A percentile compares a stretch with the other conserved stretches of the same genome.
These are phyloP conservation scores for Agelaius tricolor DNA, from an alignment of 2,113 vertebrate species.

Conservation along the genomic window DNA sequence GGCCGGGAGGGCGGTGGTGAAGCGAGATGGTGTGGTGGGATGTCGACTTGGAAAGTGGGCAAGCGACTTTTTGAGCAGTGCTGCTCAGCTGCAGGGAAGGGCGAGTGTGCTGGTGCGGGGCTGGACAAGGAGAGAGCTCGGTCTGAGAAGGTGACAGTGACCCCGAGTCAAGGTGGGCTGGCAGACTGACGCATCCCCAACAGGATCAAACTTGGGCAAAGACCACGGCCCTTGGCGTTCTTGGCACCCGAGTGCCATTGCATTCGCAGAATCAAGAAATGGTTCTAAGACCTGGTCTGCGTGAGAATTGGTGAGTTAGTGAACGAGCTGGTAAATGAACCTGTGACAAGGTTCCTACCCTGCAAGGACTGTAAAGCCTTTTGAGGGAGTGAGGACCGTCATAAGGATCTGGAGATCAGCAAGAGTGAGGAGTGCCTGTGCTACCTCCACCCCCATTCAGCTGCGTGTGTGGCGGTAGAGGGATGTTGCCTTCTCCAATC, in stretches of 20 bases:
- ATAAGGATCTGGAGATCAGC: background rate
- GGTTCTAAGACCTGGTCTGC: background rate
- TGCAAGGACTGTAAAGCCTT: background rate
- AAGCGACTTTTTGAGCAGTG: background rate
- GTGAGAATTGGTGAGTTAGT: background rate
- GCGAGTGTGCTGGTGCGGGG: background rate
- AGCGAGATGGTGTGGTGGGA: background rate
- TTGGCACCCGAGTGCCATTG: background rate
- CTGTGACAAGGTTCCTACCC: background rate
- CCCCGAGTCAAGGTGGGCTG: too few relatives aligned
- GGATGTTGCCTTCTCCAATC: background rate
- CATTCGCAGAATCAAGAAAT: rapidly evolving
- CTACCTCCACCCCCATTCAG: too few relatives aligned
- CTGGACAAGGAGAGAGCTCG: background rate
- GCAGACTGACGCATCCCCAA: background rate
- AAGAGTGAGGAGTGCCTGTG: background rate
- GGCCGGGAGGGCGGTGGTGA: background rate
- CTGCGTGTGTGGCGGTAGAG: rapidly evolving
- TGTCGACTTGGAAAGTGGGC: background rate
- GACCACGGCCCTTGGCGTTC: background rate
- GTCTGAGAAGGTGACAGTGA: background rate
- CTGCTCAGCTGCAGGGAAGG: background rate
- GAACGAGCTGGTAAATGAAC: background rate
- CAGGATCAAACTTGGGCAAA: background rate
- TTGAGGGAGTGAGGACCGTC: rapidly evolving